Conservation (phyloP, 2,113 vertebrate species). For the Puntigrus tetrazona region DNA sequence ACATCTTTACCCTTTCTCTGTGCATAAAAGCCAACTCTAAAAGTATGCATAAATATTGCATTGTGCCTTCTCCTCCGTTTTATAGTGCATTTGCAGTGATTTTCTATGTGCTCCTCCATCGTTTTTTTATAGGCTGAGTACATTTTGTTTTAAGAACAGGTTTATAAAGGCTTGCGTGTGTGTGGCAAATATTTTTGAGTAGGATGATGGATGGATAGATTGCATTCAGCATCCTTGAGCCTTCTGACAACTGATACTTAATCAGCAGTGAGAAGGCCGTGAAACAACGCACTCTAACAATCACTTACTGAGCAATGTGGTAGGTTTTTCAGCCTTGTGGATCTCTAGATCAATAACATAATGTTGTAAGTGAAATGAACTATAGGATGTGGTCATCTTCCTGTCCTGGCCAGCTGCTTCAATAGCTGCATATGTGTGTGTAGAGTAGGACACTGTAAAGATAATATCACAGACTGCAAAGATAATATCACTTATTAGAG, state of each 20-base stretch:
- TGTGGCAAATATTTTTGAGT: background rate
- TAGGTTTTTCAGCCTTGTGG: background rate
- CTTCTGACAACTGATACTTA: conserved; percentile 38
- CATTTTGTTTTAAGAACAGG: conserved; percentile 55
- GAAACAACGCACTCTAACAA: conserved; percentile 17
- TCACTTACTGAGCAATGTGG: conserved; percentile 17
- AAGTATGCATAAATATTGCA: conserved; percentile 70
- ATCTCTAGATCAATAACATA: conserved; percentile 1
- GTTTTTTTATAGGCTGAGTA: conserved; percentile 31
- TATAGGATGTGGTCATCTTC: conserved; percentile 1
- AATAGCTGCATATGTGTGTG: background rate
- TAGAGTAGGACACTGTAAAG: background rate
- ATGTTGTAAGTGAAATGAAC: background rate
- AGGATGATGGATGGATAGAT: conserved; percentile 8
- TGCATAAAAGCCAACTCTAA: conserved; percentile 63
- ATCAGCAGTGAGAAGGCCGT: conserved; percentile 24
- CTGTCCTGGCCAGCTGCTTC: background rate
- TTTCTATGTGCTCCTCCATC: conserved; percentile 51
- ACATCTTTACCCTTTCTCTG: conserved; percentile 34
- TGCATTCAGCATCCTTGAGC: conserved; percentile 20
- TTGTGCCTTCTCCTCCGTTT: conserved; percentile 57
- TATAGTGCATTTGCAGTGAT: conserved; percentile 60
- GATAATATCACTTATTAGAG: background rate
- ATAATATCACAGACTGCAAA: background rate
- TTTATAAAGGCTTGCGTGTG: conserved; percentile 6